These are phyloP conservation scores for Gallinago solitaria DNA, from an alignment of 2,797 vertebrate genomes.

Conservation along the genomic window DNA sequence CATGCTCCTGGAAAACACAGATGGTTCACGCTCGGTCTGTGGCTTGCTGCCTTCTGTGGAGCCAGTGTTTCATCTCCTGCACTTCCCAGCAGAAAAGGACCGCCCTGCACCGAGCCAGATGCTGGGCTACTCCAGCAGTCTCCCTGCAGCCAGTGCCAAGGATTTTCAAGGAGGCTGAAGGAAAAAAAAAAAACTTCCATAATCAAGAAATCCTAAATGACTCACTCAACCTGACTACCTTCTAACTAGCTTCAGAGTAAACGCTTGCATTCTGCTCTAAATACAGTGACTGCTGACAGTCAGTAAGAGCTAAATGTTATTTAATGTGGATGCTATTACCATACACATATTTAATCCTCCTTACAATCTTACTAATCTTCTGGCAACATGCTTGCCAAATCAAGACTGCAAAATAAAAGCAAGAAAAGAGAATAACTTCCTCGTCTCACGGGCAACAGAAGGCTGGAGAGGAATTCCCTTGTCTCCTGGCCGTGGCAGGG, in stretches of 20 bases:
- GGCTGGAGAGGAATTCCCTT: background rate
- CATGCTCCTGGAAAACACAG: slow-evolving; percentile 35
- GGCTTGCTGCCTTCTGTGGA: background rate
- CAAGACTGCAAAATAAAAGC: background rate
- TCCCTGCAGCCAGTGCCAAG: background rate
- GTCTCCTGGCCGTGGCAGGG: background rate
- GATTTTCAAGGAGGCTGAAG: background rate
- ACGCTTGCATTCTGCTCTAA: background rate
- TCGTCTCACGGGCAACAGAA: background rate
- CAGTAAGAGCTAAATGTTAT: fast-evolving
- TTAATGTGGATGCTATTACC: fast-evolving
- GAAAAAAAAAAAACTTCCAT: background rate
- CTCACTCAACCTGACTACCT: fast-evolving
- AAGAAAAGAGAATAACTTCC: background rate
- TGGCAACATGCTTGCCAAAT: background rate
- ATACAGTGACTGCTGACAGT: background rate
- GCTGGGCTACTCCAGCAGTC: background rate
- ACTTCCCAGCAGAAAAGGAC: background rate
- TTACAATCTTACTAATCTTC: background rate
- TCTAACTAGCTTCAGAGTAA: background rate
- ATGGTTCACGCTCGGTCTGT: background rate
- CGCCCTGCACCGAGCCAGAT: background rate
- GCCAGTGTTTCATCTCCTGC: background rate
- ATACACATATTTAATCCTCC: fast-evolving
- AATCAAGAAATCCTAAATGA: background rate